Evolutionary conservation across 2,888 invertebrate genomes (phyloP).

Genomic region (Baronia brevicornis): DNA sequence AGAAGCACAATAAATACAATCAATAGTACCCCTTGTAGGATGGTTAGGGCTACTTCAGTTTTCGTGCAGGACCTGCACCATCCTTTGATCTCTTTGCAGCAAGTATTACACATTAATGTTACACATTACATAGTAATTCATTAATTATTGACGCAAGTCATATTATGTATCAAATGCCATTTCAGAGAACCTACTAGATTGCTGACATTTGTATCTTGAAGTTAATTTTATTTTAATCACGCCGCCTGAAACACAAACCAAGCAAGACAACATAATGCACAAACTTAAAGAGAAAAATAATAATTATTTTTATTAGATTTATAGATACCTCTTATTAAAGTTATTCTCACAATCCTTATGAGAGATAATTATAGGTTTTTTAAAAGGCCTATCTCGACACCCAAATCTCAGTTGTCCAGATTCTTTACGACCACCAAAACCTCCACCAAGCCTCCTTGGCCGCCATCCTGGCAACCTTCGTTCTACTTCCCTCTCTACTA

Average conservation of each 20-base stretch:
- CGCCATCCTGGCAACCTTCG: conserved; percentile 85
- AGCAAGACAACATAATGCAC: not conserved
- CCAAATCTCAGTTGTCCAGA: conserved; percentile 93
- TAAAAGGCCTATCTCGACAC: conserved; percentile 85
- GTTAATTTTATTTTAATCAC: conserved; percentile 2
- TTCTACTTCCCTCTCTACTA: conserved; percentile 84
- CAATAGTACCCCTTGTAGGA: conserved; percentile 39
- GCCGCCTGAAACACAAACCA: conserved; percentile 4
- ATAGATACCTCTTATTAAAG: conserved; percentile 6
- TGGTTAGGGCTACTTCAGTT: conserved; percentile 37
- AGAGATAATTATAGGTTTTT: conserved; percentile 66
- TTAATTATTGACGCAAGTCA: conserved; percentile 13
- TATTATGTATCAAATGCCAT: too few species aligned
- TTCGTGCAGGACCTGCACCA: conserved; percentile 59
- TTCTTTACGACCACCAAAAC: conserved; percentile 89
- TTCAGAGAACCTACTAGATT: conserved; percentile 9
- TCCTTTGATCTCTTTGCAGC: conserved; percentile 43
- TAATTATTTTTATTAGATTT: not conserved
- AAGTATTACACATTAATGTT: conserved; percentile 53
- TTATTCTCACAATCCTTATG: conserved; percentile 15
- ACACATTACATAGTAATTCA: too few species aligned
- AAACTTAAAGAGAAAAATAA: too few species aligned
- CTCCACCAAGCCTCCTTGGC: conserved; percentile 90
- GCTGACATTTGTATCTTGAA: not conserved
- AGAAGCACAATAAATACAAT: conserved; percentile 36